These are phyloP conservation scores for Bergia puertoricense DNA, from an alignment of 92 coral and sea anemone genomes.

Conservation along the genomic window DNA sequence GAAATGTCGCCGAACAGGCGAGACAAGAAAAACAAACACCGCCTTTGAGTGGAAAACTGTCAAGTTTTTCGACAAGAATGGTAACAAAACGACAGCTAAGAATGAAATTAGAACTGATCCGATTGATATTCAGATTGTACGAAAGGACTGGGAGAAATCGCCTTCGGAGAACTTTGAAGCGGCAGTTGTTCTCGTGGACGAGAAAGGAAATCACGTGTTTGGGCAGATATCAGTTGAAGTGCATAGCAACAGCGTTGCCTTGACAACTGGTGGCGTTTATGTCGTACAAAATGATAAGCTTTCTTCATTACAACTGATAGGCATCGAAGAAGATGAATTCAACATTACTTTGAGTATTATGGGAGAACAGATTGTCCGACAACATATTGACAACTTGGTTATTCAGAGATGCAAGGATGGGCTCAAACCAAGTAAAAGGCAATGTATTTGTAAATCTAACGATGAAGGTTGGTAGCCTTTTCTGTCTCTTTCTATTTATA, in stretches of 20 bases:
- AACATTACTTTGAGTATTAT: conserved; percentile 51
- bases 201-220: conserved; percentile 63
- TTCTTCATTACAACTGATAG: conserved; percentile 33
- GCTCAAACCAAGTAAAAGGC: conserved; percentile 6
- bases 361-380: conserved; percentile 62
- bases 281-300: conserved; percentile 40
- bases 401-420: conserved; percentile 73
- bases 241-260: not conserved
- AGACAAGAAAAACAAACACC: conserved; percentile 66
- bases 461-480: conserved; percentile 4
- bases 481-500: not conserved
- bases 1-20: conserved; percentile 75
- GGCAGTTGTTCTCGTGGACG: conserved; percentile 55
- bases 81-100: conserved; percentile 37
- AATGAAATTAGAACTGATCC: conserved; percentile 82
- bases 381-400: conserved; percentile 45
- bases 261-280: conserved; percentile 30
- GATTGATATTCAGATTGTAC: conserved; percentile 52
- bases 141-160: conserved; percentile 62
- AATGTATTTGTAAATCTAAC: conserved; percentile 57
- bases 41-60: conserved; percentile 82
- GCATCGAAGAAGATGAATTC: conserved; percentile 49
- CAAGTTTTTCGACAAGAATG: conserved; percentile 50
- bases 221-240: conserved; percentile 58
- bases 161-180: conserved; percentile 71